Conservation (phyloP, 2,888 invertebrate genomes). For the Catonia carolina region DNA sequence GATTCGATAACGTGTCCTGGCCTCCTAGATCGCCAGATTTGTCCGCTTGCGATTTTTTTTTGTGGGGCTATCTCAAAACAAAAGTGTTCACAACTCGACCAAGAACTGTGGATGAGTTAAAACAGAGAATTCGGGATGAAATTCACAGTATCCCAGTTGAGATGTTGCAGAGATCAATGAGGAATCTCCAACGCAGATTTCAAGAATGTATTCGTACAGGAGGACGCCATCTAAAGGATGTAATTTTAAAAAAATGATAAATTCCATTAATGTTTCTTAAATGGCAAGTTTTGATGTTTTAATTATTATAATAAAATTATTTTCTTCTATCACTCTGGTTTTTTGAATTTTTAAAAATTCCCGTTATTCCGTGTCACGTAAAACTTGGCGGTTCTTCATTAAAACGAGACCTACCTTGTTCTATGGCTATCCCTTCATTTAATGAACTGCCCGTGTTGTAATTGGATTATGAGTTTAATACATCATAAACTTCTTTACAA, state of each 20-base stretch:
- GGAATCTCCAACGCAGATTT: neutral
- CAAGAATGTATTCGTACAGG: neutral
- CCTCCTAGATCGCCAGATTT: no score
- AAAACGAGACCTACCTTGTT: no score
- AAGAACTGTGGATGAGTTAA: neutral
- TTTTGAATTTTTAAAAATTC: neutral
- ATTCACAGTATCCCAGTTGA: neutral
- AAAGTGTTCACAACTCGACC: neutral
- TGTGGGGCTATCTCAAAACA: neutral
- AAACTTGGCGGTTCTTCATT: no score
- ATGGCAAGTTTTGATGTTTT: neutral
- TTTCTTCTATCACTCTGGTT: neutral
- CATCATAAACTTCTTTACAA: no score
- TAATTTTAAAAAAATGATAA: neutral
- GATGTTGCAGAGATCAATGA: constrained; percentile 2
- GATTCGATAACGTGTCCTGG: neutral
- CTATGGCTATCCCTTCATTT: no score
- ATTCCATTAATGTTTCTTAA: neutral
- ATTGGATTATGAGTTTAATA: no score
- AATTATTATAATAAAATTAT: neutral
- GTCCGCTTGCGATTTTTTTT: neutral
- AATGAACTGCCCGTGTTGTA: no score
- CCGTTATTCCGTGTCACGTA: neutral
- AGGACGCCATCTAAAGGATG: neutral
- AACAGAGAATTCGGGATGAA: neutral